Percentiles rank a stretch among this genome's conserved stretches.
phyloP scores from a whole-genome alignment of 2,113 vertebrate genomes.

The Psephotus haematonotus region DNA sequence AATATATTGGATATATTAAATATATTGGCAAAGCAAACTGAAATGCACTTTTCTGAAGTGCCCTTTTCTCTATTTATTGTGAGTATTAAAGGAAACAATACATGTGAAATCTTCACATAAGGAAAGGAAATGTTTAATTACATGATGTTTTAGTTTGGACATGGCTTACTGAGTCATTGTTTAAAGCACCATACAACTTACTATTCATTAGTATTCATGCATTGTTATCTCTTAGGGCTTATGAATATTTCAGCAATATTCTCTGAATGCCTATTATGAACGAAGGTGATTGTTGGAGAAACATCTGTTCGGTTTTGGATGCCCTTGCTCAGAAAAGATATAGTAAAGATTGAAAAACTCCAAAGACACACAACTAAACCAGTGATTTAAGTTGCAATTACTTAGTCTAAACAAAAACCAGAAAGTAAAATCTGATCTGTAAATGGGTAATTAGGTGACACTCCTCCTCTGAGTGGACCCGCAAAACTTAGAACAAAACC shows the following conservation, averaged over 20 bases:
- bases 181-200: neutral
- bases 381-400: neutral
- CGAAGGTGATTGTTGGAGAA: neutral
- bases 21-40: neutral
- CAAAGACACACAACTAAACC: neutral
- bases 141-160: neutral
- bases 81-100: neutral
- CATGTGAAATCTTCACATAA: neutral
- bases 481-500: neutral
- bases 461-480: neutral
- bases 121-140: neutral
- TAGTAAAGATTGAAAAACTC: neutral
- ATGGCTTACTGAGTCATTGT: neutral
- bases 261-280: conserved; percentile 23
- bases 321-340: conserved; percentile 1
- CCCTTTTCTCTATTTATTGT: neutral
- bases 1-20: neutral
- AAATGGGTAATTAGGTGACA: neutral
- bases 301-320: conserved; percentile 41
- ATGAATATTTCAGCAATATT: conserved; percentile 51
- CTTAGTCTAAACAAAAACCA: neutral
- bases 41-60: neutral
- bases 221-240: conserved; percentile 4
- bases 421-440: neutral
- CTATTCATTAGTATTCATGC: conserved; percentile 39